Conservation (phyloP, 2,797 vertebrate species). For the Phaenicophaeus curvirostris region DNA sequence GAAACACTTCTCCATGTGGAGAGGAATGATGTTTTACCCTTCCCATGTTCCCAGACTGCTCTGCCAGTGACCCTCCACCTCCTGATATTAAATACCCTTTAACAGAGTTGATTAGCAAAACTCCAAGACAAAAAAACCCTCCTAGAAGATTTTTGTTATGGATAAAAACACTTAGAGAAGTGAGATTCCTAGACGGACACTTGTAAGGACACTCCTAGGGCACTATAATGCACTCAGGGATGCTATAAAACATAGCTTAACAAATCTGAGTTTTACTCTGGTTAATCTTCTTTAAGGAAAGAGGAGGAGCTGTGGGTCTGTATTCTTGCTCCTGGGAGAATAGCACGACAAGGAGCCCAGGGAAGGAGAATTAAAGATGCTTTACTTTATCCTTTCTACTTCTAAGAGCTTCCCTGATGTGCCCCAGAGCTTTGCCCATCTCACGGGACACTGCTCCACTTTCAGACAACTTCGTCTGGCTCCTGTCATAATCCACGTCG, state of each 20-base stretch:
- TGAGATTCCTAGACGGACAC: background rate
- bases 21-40: background rate
- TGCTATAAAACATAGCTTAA: background rate
- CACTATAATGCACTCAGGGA: background rate
- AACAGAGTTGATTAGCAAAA: background rate
- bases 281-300: background rate
- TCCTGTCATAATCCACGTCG: background rate
- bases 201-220: background rate
- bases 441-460: background rate
- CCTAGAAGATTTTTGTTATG: accelerated
- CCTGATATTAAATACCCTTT: accelerated
- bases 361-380: background rate
- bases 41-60: background rate
- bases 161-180: background rate
- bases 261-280: background rate
- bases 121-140: background rate
- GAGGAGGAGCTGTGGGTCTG: background rate
- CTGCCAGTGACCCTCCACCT: background rate
- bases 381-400: background rate
- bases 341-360: background rate
- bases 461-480: background rate
- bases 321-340: background rate
- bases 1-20: background rate
- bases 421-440: background rate
- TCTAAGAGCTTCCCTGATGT: background rate